A percentile compares a stretch with the other conserved stretches of the same genome.
Conservation (phyloP, 2,888 invertebrate genomes). For the Fragum fragum region DNA sequence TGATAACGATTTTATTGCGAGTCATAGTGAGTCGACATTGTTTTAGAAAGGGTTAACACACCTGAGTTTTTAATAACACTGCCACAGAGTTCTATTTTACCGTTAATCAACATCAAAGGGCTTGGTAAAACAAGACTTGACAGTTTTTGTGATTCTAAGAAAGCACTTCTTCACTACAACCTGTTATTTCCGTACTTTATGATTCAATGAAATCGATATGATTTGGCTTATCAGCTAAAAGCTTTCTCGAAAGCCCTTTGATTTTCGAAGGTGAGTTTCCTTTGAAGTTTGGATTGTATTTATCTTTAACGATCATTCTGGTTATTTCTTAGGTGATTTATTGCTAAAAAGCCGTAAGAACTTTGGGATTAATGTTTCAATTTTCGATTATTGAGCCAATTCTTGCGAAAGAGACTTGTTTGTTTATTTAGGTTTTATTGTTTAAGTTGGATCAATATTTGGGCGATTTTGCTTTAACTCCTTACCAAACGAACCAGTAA, state of each 20-base stretch:
- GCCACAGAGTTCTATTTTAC: not conserved
- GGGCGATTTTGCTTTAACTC: too few relatives aligned
- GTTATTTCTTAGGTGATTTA: slow-evolving; percentile 10
- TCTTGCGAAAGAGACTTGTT: not conserved
- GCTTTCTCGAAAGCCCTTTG: slow-evolving; percentile 27
- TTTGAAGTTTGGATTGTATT: slow-evolving; percentile 10
- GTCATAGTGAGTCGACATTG: too few relatives aligned
- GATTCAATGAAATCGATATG: slow-evolving; percentile 28
- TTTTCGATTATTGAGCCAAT: not conserved
- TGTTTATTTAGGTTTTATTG: not conserved
- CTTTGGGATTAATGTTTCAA: not conserved
- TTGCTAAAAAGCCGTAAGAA: slow-evolving; percentile 12
- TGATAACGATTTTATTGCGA: too few relatives aligned
- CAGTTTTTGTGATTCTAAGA: slow-evolving; percentile 6
- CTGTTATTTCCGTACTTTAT: slow-evolving; percentile 23
- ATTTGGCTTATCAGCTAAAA: slow-evolving; percentile 20
- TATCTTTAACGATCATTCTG: slow-evolving; percentile 8
- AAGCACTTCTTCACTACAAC: not conserved
- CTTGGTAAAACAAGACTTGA: not conserved
- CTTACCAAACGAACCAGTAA: too few relatives aligned
- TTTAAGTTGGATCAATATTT: not conserved
- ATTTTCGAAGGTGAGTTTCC: slow-evolving; percentile 19
- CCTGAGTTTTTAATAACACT: too few relatives aligned
- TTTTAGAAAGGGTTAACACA: too few relatives aligned
- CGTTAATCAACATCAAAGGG: slow-evolving; percentile 4